Percentiles rank a stretch among this genome's conserved stretches.
These are phyloP conservation scores for Falco biarmicus DNA, from an alignment of 2,797 vertebrate species.

Conservation along the genomic window DNA sequence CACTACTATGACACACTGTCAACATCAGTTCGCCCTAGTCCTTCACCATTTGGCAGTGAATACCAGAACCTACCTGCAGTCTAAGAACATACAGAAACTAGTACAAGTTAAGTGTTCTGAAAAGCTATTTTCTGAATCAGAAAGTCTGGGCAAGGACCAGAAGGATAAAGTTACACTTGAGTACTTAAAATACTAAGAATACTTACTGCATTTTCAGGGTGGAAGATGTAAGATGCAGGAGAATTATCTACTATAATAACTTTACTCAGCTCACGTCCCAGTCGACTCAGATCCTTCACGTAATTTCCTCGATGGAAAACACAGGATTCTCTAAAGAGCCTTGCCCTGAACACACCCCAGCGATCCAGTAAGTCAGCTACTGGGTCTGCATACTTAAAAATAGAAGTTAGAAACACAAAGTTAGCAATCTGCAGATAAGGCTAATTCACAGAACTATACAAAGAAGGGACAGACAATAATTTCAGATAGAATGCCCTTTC, in stretches of 20 bases:
- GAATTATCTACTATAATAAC: slow-evolving; percentile 99
- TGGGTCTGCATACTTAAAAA: slow-evolving; percentile 92
- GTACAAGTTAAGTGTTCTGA: neutral
- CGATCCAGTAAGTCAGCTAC: slow-evolving; percentile 97
- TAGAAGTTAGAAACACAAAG: neutral
- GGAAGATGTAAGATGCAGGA: slow-evolving; percentile 98
- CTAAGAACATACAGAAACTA: neutral
- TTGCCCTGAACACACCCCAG: slow-evolving; percentile 94
- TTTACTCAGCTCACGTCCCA: slow-evolving; percentile 93
- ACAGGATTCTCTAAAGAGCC: slow-evolving; percentile 98
- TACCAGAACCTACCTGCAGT: neutral
- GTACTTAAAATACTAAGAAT: neutral
- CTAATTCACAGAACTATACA: neutral
- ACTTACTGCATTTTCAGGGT: slow-evolving; percentile 97
- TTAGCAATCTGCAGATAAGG: neutral
- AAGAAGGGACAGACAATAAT: neutral
- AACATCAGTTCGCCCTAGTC: neutral
- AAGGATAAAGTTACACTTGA: neutral
- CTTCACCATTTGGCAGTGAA: neutral
- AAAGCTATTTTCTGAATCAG: neutral
- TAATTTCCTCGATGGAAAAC: slow-evolving; percentile 99
- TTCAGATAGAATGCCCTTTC: neutral
- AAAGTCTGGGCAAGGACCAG: neutral
- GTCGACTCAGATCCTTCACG: slow-evolving; percentile 97
- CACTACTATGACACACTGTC: neutral